Conservation (phyloP, 1,140 invertebrate genomes). For the Hestina assimilis region DNA sequence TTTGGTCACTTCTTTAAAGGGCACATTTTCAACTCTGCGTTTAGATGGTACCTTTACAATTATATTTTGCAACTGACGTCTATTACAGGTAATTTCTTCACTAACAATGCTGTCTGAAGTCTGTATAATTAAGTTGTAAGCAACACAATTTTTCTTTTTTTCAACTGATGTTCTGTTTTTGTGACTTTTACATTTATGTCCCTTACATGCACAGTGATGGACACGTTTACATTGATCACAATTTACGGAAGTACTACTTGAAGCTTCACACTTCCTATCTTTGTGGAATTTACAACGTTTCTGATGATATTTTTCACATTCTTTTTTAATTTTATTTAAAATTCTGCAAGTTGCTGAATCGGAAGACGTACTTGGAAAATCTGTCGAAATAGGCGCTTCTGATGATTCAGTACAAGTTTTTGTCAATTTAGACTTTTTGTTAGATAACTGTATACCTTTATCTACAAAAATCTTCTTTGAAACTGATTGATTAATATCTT, state of each 20-base stretch:
- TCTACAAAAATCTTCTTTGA: conserved; percentile 37
- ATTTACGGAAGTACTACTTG: conserved; percentile 57
- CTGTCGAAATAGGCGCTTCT: conserved; percentile 48
- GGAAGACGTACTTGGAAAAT: conserved; percentile 50
- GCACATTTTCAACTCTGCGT: conserved; percentile 36
- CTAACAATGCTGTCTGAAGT: conserved; percentile 68
- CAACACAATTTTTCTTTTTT: conserved; percentile 65
- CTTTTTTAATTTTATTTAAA: conserved; percentile 61
- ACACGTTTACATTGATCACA: conserved; percentile 50
- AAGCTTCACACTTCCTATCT: conserved; percentile 44
- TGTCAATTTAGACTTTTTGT: conserved; percentile 36
- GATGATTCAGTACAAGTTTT: conserved; percentile 45
- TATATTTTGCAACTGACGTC: conserved; percentile 53
- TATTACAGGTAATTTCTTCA: conserved; percentile 41
- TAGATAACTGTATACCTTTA: conserved; percentile 49
- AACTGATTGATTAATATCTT: conserved; percentile 10
- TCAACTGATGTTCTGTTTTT: conserved; percentile 42
- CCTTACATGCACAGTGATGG: conserved; percentile 46
- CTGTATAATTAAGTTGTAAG: conserved; percentile 73
- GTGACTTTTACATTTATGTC: conserved; percentile 54
- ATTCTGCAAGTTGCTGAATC: conserved; percentile 62
- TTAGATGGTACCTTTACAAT: conserved; percentile 66
- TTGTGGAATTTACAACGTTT: conserved; percentile 49
- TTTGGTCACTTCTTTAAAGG: conserved; percentile 49
- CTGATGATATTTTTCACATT: conserved; percentile 67